Conservation (phyloP, 1,140 invertebrate species). For the Drosophila burlai region DNA sequence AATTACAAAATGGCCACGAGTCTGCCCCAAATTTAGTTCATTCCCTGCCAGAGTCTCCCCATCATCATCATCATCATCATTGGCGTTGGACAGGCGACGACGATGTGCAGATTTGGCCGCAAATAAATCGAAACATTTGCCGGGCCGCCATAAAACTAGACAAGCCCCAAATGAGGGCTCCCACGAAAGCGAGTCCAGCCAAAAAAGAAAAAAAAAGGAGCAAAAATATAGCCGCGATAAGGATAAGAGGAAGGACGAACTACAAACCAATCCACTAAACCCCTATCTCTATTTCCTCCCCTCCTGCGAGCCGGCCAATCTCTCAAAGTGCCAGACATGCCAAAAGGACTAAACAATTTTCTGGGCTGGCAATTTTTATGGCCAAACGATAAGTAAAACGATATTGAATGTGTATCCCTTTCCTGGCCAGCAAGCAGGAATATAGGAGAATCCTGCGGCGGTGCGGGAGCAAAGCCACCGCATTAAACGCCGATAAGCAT, state of each 20-base stretch:
- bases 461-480: conserved; percentile 29
- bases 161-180: conserved; percentile 46
- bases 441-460: neutral
- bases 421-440: conserved; percentile 3
- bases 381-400: conserved; percentile 83
- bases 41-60: neutral
- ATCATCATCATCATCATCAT: conserved; percentile 35
- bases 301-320: conserved; percentile 56
- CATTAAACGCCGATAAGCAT: conserved; percentile 79
- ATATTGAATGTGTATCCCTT: conserved; percentile 74
- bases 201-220: neutral
- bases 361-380: conserved; percentile 82
- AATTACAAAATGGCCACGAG: conserved; percentile 56
- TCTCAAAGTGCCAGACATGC: conserved; percentile 81
- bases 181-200: neutral
- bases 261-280: conserved; percentile 50
- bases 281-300: conserved; percentile 24
- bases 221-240: conserved; percentile 54
- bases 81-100: conserved; percentile 32
- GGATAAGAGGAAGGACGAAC: conserved; percentile 29
- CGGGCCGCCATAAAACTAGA: conserved; percentile 70
- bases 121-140: conserved; percentile 79
- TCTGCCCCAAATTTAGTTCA: conserved; percentile 24
- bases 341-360: conserved; percentile 83
- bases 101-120: conserved; percentile 66